Evolutionary conservation across 2,888 invertebrate species (phyloP), one percentile per base, ranked within the genome.

Genomic region (Cremastinae sp.): DNA sequence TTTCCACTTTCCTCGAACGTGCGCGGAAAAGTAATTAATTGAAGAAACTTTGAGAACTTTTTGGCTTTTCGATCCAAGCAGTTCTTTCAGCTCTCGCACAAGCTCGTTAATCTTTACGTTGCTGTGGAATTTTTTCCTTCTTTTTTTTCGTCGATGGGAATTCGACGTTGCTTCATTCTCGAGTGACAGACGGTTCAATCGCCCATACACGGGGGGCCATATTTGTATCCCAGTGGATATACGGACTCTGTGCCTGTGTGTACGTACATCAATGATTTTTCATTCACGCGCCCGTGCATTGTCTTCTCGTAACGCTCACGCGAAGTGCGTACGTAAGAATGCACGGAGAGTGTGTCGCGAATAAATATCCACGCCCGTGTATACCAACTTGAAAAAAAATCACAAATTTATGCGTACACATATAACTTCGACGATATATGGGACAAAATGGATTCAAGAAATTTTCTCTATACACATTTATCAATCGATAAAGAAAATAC

Each of bases 291-390:
- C 62, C 49, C 53, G 72, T 69, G 68, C 73, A 76, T 76, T 76
- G 72, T 76, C 53, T 75, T 66, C 73, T 71, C 43, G 51, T 58
- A 45, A 76, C 76, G 73, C 76, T 72, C 72, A 76, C 76, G 75
- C 75, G 68, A 59, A 61, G 45, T 72, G 75, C 66, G 62, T 68
- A 59, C 59, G 69, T 69, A 66, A 73, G 66, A 66, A 72, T 66
- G 66, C 45, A 36, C 28, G 53, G 45, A 45, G 61, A 61, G 45
- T 54, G 45, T 54, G 66, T 66, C 75, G 68, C 76, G 72, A 76
- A 76, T 73, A 73, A 76, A 76, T 76, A 76, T 76, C 69, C 75
- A 68, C 62, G 72, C 72, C 76, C 76, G 64, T 69, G 14, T 34
- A n/a, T n/a, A 9, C 64, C 47, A 53, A 68, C 38, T 36, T 45